Percentiles rank a stretch among this genome's conserved stretches.
These are phyloP conservation scores for Gallinago stenura DNA, from an alignment of 2,797 vertebrate species.

Conservation along the genomic window DNA sequence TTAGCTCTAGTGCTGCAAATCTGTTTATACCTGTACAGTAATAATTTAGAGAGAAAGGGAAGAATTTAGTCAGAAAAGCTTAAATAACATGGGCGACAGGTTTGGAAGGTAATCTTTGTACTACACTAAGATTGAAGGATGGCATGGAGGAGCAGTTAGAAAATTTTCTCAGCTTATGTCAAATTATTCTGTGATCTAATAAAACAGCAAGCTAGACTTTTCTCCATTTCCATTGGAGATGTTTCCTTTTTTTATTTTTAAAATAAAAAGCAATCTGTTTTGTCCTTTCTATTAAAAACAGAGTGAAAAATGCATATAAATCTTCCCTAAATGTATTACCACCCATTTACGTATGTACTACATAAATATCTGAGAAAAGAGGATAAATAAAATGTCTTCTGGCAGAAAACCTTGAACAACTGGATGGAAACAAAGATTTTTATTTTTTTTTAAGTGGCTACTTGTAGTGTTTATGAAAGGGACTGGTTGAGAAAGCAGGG, in stretches of 20 bases:
- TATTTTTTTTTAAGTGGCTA: background rate
- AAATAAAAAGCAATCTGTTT: background rate
- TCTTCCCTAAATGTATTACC: slow-evolving; percentile 8
- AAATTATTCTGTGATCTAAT: background rate
- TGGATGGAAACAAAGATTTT: slow-evolving; percentile 5
- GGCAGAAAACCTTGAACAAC: background rate
- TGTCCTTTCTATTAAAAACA: background rate
- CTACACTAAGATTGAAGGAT: background rate
- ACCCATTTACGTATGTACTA: background rate
- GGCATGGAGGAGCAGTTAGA: background rate
- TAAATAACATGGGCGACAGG: background rate
- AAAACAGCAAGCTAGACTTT: background rate
- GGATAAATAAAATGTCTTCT: slow-evolving; percentile 24
- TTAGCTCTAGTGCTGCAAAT: background rate
- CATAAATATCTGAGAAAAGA: slow-evolving; percentile 30
- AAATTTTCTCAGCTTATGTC: background rate
- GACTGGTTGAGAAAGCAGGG: background rate
- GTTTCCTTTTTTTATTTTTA: background rate
- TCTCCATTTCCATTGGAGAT: background rate
- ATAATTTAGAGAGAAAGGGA: background rate
- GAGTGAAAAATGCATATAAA: background rate
- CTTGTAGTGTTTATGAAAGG: background rate
- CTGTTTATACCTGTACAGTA: background rate
- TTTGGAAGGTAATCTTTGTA: background rate
- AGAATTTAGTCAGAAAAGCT: background rate